phyloP scores from a whole-genome alignment of 2,888 invertebrate genomes.

The Drosophila nigricruria region DNA sequence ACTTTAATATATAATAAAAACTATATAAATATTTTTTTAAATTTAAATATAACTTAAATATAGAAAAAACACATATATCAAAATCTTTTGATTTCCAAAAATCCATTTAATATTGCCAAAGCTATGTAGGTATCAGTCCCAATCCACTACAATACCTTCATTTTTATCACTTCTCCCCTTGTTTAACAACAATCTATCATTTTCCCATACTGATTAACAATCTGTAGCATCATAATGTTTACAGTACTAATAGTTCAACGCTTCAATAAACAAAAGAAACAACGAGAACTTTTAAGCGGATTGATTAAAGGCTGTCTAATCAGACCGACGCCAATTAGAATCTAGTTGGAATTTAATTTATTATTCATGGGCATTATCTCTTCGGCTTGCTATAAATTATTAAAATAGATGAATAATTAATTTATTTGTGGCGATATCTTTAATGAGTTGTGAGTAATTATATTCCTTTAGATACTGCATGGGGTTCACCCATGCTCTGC shows the following conservation, averaged over 20 bases:
- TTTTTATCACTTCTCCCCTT: slow-evolving; percentile 1
- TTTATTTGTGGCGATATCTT: slow-evolving; percentile 21
- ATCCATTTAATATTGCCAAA: neutral
- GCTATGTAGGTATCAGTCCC: neutral
- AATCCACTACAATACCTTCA: neutral
- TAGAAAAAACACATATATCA: neutral
- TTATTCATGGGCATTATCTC: slow-evolving; percentile 10
- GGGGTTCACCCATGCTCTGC: neutral
- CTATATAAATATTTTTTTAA: too few species aligned
- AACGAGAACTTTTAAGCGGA: neutral
- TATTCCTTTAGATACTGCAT: neutral
- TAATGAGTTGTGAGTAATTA: slow-evolving; percentile 16
- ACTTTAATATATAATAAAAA: too few species aligned
- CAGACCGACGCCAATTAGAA: neutral
- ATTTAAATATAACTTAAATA: neutral
- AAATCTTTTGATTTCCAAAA: neutral
- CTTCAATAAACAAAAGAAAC: slow-evolving; percentile 4
- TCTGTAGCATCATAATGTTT: slow-evolving; percentile 9
- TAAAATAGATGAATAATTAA: slow-evolving; percentile 23
- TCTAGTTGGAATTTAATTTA: slow-evolving; percentile 3
- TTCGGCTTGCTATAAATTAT: slow-evolving; percentile 6
- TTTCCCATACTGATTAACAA: slow-evolving; percentile 21
- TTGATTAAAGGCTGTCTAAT: neutral
- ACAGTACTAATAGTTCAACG: slow-evolving; percentile 7
- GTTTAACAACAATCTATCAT: slow-evolving; percentile 34